Conservation (phyloP, 1,140 invertebrate genomes). For the Laupala kohalensis region DNA sequence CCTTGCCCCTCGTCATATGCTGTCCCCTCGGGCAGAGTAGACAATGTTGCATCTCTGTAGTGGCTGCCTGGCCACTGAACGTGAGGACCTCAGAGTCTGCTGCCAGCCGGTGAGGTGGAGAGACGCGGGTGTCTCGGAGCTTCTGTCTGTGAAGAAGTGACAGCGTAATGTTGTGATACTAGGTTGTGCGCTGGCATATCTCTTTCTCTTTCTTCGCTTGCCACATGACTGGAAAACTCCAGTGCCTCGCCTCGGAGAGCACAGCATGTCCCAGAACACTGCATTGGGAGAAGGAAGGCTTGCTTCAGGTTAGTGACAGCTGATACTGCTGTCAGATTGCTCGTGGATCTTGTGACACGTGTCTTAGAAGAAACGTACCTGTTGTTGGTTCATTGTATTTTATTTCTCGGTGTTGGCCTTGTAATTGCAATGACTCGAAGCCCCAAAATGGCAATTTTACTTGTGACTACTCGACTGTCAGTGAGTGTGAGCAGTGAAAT, state of each 20-base stretch:
- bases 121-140: neutral
- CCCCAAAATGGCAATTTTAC: neutral
- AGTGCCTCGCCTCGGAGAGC: constrained; percentile 5
- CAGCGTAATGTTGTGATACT: neutral
- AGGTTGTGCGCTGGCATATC: neutral
- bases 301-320: constrained; percentile 11
- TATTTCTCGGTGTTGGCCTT: neutral
- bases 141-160: neutral
- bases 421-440: too few relatives aligned
- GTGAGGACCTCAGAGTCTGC: neutral
- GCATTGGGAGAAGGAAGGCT: constrained; percentile 10
- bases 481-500: neutral
- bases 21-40: constrained; percentile 4
- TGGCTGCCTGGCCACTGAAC: neutral
- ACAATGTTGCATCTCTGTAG: neutral
- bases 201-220: too few relatives aligned
- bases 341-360: neutral
- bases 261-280: constrained; percentile 14
- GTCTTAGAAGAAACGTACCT: neutral
- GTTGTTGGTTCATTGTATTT: neutral
- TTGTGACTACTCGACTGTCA: neutral
- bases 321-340: neutral
- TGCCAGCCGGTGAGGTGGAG: neutral
- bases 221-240: constrained; percentile 13
- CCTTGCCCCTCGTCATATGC: constrained; percentile 5